These are phyloP conservation scores for Pelusios castaneus DNA, from an alignment of 2,113 vertebrate genomes.

Conservation along the genomic window DNA sequence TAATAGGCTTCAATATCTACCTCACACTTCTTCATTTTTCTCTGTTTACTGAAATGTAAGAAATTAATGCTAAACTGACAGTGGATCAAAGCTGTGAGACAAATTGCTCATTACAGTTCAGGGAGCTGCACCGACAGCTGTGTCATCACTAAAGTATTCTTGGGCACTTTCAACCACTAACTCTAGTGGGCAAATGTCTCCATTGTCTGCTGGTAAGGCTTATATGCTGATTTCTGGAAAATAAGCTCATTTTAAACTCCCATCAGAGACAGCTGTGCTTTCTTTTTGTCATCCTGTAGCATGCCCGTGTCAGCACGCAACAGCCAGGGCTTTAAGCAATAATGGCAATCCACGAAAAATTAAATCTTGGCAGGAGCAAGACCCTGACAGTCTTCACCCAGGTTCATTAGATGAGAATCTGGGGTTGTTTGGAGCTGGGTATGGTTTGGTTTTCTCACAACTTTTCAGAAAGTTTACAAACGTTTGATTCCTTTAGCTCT, in stretches of 20 bases:
- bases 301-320: slow-evolving; percentile 48
- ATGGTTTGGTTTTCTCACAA: neutral
- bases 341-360: slow-evolving; percentile 56
- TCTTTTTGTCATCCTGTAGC: neutral
- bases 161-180: neutral
- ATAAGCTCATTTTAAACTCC: neutral
- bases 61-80: slow-evolving; percentile 74
- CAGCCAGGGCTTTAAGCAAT: slow-evolving; percentile 39
- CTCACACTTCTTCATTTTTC: neutral
- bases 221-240: slow-evolving; percentile 1
- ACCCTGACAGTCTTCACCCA: neutral
- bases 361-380: slow-evolving; percentile 11
- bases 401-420: slow-evolving; percentile 24
- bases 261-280: neutral
- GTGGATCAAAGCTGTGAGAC: slow-evolving; percentile 72
- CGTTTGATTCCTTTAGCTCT: neutral
- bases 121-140: slow-evolving; percentile 61
- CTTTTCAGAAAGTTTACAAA: neutral
- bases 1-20: slow-evolving; percentile 4
- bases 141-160: neutral
- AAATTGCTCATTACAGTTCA: slow-evolving; percentile 75
- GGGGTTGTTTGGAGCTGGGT: accelerated
- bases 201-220: neutral
- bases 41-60: slow-evolving; percentile 45
- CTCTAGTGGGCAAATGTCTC: slow-evolving; percentile 11